Base-by-base conservation (phyloP, 2,888 invertebrate species). In the Polyommatus iphigenia region DNA sequence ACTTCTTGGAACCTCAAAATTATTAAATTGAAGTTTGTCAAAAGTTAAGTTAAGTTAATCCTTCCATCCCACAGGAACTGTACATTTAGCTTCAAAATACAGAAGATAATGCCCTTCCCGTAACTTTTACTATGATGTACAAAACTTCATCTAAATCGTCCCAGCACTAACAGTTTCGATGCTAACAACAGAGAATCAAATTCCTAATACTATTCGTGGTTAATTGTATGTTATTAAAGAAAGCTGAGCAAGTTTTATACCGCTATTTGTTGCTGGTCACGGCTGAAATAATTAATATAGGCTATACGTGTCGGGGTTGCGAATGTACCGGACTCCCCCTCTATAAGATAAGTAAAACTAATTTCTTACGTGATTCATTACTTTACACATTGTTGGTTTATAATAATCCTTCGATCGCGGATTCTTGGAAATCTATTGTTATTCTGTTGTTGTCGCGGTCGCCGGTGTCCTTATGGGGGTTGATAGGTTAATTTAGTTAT, bases 201-300 rank as follows among this genome's bases (percentile, higher is more conserved):
- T 54, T 54, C 18, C 54, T 18, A 0, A 54, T 54, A 59, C 8
- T 8, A 20, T 8, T 59, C 8, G 6, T n/a, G 8, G 20, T 59
- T 18, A n/a, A 62, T 62, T 24, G 24, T 62, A 62, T 59, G 10
- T 24, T 67, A 67, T 15, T 29, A 15, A 8, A 29, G 13, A 67
- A 29, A 67, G 29, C 29, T 18, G 7, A 67, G 67, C 18, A 67
- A 67, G 62, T 24, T 24, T 59, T 67, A 67, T 29, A 29, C 5
- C 15, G 29, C 32, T 32, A 67, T 29, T 67, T 0, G 29, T 67
- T 32, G 67, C 67, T 67, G 67, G 29, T 67, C 67, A 67, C 29
- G 67, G 67, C 18, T 67, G 67, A 67, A 67, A 18, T 32, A 67
- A 67, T 67, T 67, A 67, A 67, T 29, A 29, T 29, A 29, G 67